Evolutionary conservation across 2,113 vertebrate genomes (phyloP), one percentile per base, ranked within the genome.

Genomic region (Indri indri): DNA sequence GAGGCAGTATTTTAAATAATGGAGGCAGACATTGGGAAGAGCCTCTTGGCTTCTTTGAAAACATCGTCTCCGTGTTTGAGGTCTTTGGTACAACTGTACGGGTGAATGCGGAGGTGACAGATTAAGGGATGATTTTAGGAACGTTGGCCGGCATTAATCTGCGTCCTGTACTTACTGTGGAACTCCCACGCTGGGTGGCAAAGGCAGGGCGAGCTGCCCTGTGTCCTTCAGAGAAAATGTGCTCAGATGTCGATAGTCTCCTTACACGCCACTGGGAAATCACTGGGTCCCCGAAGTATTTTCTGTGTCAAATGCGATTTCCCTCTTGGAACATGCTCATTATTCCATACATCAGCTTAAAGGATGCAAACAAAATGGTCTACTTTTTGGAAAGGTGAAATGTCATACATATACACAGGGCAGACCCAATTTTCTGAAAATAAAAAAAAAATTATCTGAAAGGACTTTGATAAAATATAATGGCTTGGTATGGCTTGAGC

Each of bases 1-100:
- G 47, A 92, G 91, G 97, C 83, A 82, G 30, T 82, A 23, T 94
- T 80, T 97, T 97, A 97, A 95, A 90, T 92, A 95, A 93, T 8
- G 20, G 70, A 84, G 52, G 37, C 0, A 70, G 71, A 77, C 91
- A 57, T 10, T 18, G 30, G 80, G 68, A 79, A 97, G 93, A 95
- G 42, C 18, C 42, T 96, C 47, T 2, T 30, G n/a, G 47, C 45
- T 94, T 73, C 94, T 82, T 80, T 47, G 47, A 87, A 77, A 95
- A 73, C 32, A 61, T 47, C 8, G 9, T 42, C 50, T 80, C 52
- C 37, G 34, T 7, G 13, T 42, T 34, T 8, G 37, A 96, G 61
- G 66, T 66, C 91, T 82, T 32, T 0, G 2, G 65, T 8, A n/a
- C 37, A 34, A 61, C 17, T 74, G 45, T 6, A 4, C 0, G 14